phyloP scores from a whole-genome alignment of 2,797 vertebrate genomes.

The Lateolabrax maculatus region DNA sequence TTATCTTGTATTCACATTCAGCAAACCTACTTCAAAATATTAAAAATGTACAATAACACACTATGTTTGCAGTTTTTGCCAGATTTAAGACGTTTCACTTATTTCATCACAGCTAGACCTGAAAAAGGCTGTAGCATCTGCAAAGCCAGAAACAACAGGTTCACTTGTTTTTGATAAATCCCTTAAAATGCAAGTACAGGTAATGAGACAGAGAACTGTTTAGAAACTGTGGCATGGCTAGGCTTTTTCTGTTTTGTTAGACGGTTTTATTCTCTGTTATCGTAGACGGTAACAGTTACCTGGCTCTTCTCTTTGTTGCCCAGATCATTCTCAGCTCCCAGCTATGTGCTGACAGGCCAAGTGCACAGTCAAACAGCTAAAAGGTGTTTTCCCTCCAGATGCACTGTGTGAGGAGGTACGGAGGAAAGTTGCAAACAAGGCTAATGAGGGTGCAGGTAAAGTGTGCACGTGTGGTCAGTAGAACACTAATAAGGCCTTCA shows the following conservation, averaged over 20 bases:
- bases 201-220: slow-evolving; percentile 7
- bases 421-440: slow-evolving; percentile 24
- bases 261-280: slow-evolving; percentile 12
- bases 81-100: slow-evolving; percentile 14
- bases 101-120: slow-evolving; percentile 24
- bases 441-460: not conserved
- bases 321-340: slow-evolving; percentile 17
- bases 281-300: slow-evolving; percentile 14
- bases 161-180: slow-evolving; percentile 13
- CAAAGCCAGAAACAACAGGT: not conserved
- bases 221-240: not conserved
- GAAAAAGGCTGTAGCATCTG: slow-evolving; percentile 10
- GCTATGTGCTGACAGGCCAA: slow-evolving; percentile 34
- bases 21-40: slow-evolving; percentile 39
- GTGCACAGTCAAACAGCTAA: slow-evolving; percentile 40
- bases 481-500: slow-evolving; percentile 89
- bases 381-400: slow-evolving; percentile 47
- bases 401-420: slow-evolving; percentile 2
- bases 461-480: slow-evolving; percentile 60
- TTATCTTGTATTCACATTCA: slow-evolving; percentile 35
- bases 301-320: slow-evolving; percentile 17
- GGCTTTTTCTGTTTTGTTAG: slow-evolving; percentile 13
- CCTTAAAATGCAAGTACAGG: not conserved
- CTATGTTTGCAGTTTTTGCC: slow-evolving; percentile 30
- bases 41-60: slow-evolving; percentile 28